Percentiles rank a stretch among this genome's conserved stretches.
phyloP scores from a whole-genome alignment of 2,113 vertebrate genomes.

The Cricetomys ansorgei region DNA sequence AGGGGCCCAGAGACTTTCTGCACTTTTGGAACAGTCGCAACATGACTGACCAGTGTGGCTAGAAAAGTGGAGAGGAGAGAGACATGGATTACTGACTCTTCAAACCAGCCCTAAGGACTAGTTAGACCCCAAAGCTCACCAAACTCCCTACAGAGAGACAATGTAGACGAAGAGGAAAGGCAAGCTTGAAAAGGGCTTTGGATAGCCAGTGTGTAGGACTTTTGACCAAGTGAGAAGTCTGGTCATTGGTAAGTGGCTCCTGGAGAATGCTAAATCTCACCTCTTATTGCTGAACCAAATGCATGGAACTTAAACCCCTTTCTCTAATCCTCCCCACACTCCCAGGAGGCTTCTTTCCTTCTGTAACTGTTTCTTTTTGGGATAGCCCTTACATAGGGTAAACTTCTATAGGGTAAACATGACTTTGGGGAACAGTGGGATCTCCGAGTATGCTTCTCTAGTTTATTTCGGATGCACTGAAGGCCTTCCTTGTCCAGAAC shows the following conservation, averaged over 20 bases:
- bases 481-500: not conserved
- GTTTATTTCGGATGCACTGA: not conserved
- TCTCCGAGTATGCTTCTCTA: not conserved
- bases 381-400: not conserved
- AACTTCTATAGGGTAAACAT: conserved; percentile 34
- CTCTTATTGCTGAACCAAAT: not conserved
- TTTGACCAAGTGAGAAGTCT: not conserved
- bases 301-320: not conserved
- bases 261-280: not conserved
- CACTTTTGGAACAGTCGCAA: no score
- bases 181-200: not conserved
- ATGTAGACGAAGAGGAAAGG: not conserved
- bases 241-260: not conserved
- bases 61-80: not conserved
- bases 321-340: not conserved
- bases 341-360: not conserved
- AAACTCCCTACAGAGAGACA: not conserved
- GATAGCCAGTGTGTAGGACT: not conserved
- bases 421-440: not conserved
- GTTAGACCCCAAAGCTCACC: not conserved
- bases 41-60: not conserved
- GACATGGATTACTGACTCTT: not conserved
- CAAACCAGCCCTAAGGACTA: not conserved
- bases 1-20: not conserved
- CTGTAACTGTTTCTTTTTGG: not conserved